Evolutionary conservation across 2,888 invertebrate genomes (phyloP).

Genomic region (Drosophila imparisetae): DNA sequence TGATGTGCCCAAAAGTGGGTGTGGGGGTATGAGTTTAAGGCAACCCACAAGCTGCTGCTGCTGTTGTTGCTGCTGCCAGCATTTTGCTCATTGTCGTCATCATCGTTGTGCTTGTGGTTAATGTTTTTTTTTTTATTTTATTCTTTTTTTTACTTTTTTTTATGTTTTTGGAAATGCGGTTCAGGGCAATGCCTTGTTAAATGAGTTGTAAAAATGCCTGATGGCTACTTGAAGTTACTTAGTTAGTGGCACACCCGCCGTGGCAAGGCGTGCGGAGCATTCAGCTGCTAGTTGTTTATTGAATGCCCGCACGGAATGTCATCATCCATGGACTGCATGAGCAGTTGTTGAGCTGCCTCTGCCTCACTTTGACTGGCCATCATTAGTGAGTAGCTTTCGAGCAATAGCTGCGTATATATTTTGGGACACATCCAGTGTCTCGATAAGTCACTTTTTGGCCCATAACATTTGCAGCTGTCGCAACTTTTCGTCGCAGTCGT

Average conservation of each 20-base stretch:
- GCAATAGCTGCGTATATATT: slow-evolving; percentile 9
- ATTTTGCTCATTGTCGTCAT: slow-evolving; percentile 51
- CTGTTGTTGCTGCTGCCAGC: not conserved
- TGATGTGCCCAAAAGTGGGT: slow-evolving; percentile 2
- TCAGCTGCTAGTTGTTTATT: slow-evolving; percentile 17
- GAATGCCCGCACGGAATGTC: slow-evolving; percentile 26
- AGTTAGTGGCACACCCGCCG: slow-evolving; percentile 24
- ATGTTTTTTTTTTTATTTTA: slow-evolving; percentile 20
- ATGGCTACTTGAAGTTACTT: slow-evolving; percentile 55
- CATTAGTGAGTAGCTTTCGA: slow-evolving; percentile 17
- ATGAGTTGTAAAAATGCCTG: slow-evolving; percentile 76
- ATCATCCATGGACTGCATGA: slow-evolving; percentile 13
- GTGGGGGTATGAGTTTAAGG: not conserved
- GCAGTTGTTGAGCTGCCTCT: not conserved
- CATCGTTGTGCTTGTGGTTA: slow-evolving; percentile 54
- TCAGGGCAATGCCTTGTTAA: slow-evolving; percentile 66
- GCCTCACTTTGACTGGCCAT: slow-evolving; percentile 25
- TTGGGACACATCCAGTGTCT: slow-evolving; percentile 1
- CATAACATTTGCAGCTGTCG: slow-evolving; percentile 58
- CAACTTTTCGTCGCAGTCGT: slow-evolving; percentile 62
- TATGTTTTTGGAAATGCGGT: slow-evolving; percentile 7
- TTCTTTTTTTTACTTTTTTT: not conserved
- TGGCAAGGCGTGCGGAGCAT: slow-evolving; percentile 3
- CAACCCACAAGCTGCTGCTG: slow-evolving; percentile 34
- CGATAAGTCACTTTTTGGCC: slow-evolving; percentile 31